These are phyloP conservation scores for Antigone vipio DNA, from an alignment of 2,113 vertebrate species.

Conservation along the genomic window DNA sequence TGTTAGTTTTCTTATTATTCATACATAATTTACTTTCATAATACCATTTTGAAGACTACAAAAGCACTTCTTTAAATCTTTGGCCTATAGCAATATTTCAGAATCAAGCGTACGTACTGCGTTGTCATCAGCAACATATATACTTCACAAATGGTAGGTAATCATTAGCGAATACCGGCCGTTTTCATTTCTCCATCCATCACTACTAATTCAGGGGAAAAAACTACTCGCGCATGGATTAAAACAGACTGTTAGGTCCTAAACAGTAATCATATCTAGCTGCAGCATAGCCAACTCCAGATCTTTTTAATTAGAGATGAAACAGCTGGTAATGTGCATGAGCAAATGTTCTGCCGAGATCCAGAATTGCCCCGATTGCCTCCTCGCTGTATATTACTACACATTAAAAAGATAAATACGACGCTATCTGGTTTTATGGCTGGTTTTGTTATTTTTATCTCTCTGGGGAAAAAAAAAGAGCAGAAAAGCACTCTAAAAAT, in stretches of 20 bases:
- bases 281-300: neutral
- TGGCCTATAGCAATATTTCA: neutral
- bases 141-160: neutral
- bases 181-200: slow-evolving; percentile 8
- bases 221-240: slow-evolving; percentile 2
- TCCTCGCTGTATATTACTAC: neutral
- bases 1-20: slow-evolving; percentile 43
- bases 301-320: slow-evolving; percentile 27
- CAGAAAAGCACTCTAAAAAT: neutral
- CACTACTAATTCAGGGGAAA: neutral
- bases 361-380: neutral
- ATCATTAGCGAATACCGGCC: neutral
- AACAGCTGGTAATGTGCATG: slow-evolving; percentile 35
- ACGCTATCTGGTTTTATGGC: neutral
- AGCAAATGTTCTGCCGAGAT: neutral
- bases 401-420: neutral
- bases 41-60: neutral
- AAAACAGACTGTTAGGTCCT: slow-evolving; percentile 15
- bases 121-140: neutral
- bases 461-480: neutral
- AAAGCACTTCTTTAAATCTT: slow-evolving; percentile 19
- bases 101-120: neutral
- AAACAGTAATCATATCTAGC: slow-evolving; percentile 15
- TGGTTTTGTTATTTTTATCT: neutral
- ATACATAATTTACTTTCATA: slow-evolving; percentile 26